These are phyloP conservation scores for Eulithis prunata DNA, from an alignment of 2,888 invertebrate species.

Conservation along the genomic window DNA sequence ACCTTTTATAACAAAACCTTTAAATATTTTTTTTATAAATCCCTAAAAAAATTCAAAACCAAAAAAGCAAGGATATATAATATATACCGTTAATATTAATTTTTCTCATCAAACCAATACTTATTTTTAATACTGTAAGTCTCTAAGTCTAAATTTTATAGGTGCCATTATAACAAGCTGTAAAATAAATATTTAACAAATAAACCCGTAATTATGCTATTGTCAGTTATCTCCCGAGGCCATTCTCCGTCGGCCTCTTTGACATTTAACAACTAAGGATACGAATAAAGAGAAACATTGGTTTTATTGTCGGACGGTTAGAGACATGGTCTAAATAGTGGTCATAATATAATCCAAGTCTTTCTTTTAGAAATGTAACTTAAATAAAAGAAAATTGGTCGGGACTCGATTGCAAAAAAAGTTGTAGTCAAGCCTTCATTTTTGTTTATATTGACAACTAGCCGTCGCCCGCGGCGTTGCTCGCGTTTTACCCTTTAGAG, in stretches of 20 bases:
- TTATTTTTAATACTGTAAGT: too few species aligned
- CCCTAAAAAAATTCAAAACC: too few species aligned
- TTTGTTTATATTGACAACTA: too few species aligned
- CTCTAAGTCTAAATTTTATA: neutral
- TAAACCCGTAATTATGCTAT: constrained; percentile 28
- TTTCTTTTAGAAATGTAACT: constrained; percentile 11
- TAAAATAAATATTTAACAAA: constrained; percentile 24
- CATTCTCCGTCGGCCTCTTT: constrained; percentile 21
- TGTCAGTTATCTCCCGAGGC: constrained; percentile 16
- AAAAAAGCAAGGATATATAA: too few species aligned
- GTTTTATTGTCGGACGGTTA: constrained; percentile 17
- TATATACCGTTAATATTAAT: too few species aligned
- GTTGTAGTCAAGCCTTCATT: neutral
- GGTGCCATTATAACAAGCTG: constrained; percentile 24
- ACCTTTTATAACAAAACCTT: too few species aligned
- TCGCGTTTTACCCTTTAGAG: too few species aligned
- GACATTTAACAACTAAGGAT: constrained; percentile 1
- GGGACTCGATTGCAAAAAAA: too few species aligned
- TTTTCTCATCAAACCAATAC: too few species aligned
- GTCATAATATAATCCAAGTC: constrained; percentile 13
- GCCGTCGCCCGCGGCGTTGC: too few species aligned
- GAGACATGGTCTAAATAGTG: constrained; percentile 27
- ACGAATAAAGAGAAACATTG: constrained; percentile 5
- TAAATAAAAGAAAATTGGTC: too few species aligned
- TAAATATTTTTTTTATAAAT: too few species aligned